Conservation (phyloP, 2,797 vertebrate species). For the Falco cherrug region DNA sequence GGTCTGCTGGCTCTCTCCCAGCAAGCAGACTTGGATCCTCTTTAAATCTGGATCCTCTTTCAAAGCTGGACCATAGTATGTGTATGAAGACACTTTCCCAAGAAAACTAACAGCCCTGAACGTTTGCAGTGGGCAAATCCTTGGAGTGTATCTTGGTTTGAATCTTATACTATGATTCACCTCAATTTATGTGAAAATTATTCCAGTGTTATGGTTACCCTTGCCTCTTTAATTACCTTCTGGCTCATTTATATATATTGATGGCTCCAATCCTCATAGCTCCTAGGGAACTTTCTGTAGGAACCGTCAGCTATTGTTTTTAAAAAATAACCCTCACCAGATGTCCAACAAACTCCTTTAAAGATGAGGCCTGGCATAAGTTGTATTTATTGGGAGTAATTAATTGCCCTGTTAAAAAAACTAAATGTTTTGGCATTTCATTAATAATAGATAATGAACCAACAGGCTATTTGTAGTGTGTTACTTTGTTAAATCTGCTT, state of each 20-base stretch:
- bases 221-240: not conserved
- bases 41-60: not conserved
- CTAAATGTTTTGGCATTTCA: constrained; percentile 51
- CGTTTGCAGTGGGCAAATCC: not conserved
- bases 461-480: constrained; percentile 23
- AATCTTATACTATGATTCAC: not conserved
- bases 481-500: constrained; percentile 45
- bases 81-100: not conserved
- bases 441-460: constrained; percentile 32
- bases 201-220: not conserved
- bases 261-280: not conserved
- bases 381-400: constrained; percentile 32
- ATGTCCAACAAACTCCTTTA: constrained; percentile 13
- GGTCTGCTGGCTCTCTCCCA: not conserved
- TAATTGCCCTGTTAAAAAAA: constrained; percentile 32
- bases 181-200: not conserved
- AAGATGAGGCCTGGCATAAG: not conserved
- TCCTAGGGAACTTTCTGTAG: constrained; percentile 7
- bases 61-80: not conserved
- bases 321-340: constrained; percentile 44
- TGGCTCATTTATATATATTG: not conserved
- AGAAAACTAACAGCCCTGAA: not conserved
- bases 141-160: not conserved
- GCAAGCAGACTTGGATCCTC: not conserved
- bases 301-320: not conserved